Evolutionary conservation across 2,113 vertebrate genomes (phyloP), one percentile per base, ranked within the genome.

Genomic region (Phycodurus eques): DNA sequence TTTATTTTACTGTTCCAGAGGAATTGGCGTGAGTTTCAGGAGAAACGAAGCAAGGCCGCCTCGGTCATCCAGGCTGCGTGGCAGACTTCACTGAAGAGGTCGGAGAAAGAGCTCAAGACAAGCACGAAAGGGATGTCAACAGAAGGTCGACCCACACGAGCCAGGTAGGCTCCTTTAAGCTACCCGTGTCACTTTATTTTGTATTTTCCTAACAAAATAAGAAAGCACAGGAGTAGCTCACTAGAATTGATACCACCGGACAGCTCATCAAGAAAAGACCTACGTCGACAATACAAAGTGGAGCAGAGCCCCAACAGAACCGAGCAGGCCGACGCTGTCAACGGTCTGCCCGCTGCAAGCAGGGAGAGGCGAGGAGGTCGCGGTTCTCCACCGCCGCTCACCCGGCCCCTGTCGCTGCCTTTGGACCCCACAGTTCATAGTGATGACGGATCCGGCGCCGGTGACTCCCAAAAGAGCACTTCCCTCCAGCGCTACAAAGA

Each of bases 401-500:
- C 66, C 62, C 82, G 76, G 57, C 78, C 1, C 43, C 61, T 77
- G 73, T 84, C 77, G 13, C 27, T 90, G n/a, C 89, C 81, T n/a
- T 68, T 70, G 8, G 73, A 90, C 79, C 4, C 42, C 4, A 19
- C 60, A 10, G 0, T 44, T 31, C 1, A 17, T 57, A 64, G 5
- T 20, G 49, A 72, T 11, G 84, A 88, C 20, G 81, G 75, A 0
- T 63, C 83, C 1, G 81, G 76, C 0, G 68, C 82, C 2, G 80
- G 87, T 47, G 91, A 90, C 75, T 88, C 91, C 0, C 70, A 13
- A 9, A 88, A 47, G 39, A 47, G n/a, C 53, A 79, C 69, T 62
- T 73, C 81, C 2, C 92, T 97, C 56, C 95, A 96, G 74, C 93
- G 95, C 80, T 93, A 95, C 0, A 81, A 66, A 8, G 94, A 95